These are phyloP conservation scores for Chascanopsetta lugubris DNA, from an alignment of 2,113 vertebrate genomes.

Conservation along the genomic window DNA sequence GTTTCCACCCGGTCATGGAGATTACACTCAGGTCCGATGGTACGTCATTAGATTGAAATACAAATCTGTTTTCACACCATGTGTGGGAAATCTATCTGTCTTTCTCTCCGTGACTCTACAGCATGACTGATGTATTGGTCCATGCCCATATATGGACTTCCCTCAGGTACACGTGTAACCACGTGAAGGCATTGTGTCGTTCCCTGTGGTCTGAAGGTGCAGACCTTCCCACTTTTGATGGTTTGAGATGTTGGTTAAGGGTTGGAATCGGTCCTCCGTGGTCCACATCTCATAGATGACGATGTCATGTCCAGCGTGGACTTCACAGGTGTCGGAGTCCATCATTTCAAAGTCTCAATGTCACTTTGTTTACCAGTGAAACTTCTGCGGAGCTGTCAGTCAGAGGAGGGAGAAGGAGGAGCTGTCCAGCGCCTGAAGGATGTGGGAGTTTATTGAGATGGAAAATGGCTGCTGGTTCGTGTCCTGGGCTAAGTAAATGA, in stretches of 20 bases:
- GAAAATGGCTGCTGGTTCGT: constrained; percentile 82
- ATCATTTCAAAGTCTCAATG: background rate
- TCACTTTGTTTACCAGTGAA: constrained; percentile 31
- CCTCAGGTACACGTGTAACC: no score
- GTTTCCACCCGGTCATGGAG: constrained; percentile 33
- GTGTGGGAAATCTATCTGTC: constrained; percentile 48
- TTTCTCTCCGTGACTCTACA: constrained; percentile 51
- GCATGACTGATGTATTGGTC: constrained; percentile 67
- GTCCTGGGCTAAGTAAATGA: constrained; percentile 82
- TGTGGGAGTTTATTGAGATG: constrained; percentile 82
- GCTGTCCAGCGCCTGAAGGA: constrained; percentile 74
- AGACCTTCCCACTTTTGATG: no score
- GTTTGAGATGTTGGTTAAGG: no score
- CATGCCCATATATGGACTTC: background rate
- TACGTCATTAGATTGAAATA: constrained; percentile 72
- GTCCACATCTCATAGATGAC: background rate
- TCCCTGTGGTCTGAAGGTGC: background rate
- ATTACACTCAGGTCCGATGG: constrained; percentile 38
- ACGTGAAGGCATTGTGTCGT: no score
- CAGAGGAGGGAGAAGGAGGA: constrained; percentile 54
- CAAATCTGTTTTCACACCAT: constrained; percentile 61
- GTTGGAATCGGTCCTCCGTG: no score
- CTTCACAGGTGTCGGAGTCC: no score
- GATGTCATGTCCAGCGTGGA: no score
- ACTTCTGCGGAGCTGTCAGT: constrained; percentile 42